Conservation (phyloP, 2,888 invertebrate genomes). For the Thera obeliscata region DNA sequence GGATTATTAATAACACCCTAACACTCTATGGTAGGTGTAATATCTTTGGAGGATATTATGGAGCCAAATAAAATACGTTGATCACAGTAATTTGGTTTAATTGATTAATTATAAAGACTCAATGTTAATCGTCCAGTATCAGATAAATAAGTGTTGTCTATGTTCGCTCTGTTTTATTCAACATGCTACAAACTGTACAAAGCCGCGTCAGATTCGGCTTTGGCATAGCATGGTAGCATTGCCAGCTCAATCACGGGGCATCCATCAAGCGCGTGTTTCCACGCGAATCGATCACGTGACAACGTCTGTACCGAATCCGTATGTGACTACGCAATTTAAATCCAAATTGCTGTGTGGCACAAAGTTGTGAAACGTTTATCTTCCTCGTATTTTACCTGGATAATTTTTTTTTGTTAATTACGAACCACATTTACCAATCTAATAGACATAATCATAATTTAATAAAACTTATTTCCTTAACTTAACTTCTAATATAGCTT, state of each 20-base stretch:
- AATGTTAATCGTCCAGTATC: not conserved
- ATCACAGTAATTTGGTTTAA: no score
- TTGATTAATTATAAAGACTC: no score
- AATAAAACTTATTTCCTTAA: no score
- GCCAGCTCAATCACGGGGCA: constrained; percentile 22
- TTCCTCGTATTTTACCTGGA: not conserved
- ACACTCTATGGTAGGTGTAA: no score
- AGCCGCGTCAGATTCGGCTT: constrained; percentile 3
- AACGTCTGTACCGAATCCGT: constrained; percentile 6
- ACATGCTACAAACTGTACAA: constrained; percentile 16
- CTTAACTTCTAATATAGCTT: no score
- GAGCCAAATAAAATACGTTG: no score
- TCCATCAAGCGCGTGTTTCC: constrained; percentile 15
- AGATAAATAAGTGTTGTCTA: not conserved
- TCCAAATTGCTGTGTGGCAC: constrained; percentile 10
- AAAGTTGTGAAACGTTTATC: constrained; percentile 1
- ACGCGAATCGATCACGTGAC: constrained; percentile 12
- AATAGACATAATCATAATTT: not conserved
- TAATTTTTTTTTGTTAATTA: not conserved
- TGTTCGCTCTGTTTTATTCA: constrained; percentile 17
- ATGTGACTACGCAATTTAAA: constrained; percentile 13
- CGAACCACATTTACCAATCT: not conserved
- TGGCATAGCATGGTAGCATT: not conserved
- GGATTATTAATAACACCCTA: no score
- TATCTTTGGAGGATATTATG: no score